Evolutionary conservation across 2,113 vertebrate genomes (phyloP).

Genomic region (Cottus gobio): DNA sequence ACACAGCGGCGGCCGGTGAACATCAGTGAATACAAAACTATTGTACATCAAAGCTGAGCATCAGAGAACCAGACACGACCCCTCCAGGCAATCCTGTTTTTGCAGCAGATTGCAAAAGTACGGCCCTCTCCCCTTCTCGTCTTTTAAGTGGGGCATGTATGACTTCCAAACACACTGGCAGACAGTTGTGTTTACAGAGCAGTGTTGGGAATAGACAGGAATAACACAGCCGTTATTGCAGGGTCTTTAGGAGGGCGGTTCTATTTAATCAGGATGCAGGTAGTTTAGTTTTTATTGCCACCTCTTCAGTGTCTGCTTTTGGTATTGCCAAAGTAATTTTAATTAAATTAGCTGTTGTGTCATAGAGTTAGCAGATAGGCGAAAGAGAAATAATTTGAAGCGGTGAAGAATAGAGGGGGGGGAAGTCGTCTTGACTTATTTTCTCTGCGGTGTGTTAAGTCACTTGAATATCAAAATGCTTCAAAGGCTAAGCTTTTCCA

Average conservation of each 20-base stretch:
- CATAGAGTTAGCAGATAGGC: constrained; percentile 3
- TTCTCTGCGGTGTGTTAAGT: constrained; percentile 39
- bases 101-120: constrained; percentile 37
- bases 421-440: constrained; percentile 16
- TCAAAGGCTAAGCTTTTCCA: constrained; percentile 55
- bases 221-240: constrained; percentile 44
- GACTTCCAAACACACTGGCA: constrained; percentile 33
- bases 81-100: constrained; percentile 43
- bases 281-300: constrained; percentile 36
- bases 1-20: neutral
- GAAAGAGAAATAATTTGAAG: constrained; percentile 23
- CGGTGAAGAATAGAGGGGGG: neutral
- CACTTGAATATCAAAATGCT: constrained; percentile 52
- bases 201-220: constrained; percentile 38
- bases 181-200: constrained; percentile 39
- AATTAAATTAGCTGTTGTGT: constrained; percentile 39
- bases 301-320: constrained; percentile 15
- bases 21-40: constrained; percentile 4
- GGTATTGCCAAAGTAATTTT: neutral
- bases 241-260: constrained; percentile 32
- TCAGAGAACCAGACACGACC: constrained; percentile 40
- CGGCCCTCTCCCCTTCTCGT: constrained; percentile 33
- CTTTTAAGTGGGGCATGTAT: constrained; percentile 40
- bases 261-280: constrained; percentile 35
- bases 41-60: constrained; percentile 44